Conservation (phyloP, 1,140 invertebrate species). For the Drosophila sp. region DNA sequence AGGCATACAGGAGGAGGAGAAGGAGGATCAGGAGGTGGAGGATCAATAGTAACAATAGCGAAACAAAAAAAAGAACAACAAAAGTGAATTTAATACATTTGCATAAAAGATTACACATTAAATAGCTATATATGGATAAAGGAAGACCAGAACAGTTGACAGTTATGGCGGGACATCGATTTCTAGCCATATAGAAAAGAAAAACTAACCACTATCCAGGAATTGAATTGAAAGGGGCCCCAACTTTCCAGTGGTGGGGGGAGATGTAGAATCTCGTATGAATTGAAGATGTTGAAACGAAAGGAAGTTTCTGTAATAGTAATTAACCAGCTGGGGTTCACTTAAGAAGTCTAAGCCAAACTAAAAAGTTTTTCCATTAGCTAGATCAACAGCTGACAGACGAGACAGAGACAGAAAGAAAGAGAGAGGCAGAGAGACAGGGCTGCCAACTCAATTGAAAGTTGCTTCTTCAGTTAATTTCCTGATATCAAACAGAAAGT, state of each 20-base stretch:
- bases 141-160: background rate
- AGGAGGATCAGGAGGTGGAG: background rate
- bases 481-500: slow-evolving; percentile 49
- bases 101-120: slow-evolving; percentile 31
- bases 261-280: no score
- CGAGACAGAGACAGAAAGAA: no score
- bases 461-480: slow-evolving; percentile 20
- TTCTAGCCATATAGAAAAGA: no score
- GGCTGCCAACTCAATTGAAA: slow-evolving; percentile 8
- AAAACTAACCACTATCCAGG: no score
- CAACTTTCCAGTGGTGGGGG: no score
- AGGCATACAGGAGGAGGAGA: background rate
- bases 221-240: no score
- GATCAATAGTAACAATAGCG: background rate
- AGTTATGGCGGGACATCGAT: no score
- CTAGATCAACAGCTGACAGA: background rate
- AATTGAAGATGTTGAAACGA: no score
- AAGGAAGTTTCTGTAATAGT: no score
- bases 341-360: background rate
- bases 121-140: background rate
- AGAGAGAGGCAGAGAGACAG: background rate
- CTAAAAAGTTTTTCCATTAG: no score
- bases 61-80: slow-evolving; percentile 33
- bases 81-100: slow-evolving; percentile 70
- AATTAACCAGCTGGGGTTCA: background rate